A percentile compares a stretch with the other conserved stretches of the same genome.
phyloP scores from a whole-genome alignment of 92 coral and sea anemone genomes.

The Umimayanthus chanpuru region DNA sequence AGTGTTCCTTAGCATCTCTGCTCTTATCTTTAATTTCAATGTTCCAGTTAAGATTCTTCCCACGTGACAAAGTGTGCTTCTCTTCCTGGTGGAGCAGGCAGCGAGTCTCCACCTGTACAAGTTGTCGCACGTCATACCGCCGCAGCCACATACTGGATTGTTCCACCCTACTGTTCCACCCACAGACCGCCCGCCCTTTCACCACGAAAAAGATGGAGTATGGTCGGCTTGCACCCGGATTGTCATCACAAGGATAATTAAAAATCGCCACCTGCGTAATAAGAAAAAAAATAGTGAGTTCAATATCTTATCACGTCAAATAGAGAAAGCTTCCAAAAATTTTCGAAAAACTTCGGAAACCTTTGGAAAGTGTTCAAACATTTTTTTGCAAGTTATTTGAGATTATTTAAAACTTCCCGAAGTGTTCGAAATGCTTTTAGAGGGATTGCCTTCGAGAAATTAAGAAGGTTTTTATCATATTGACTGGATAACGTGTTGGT shows the following conservation, averaged over 20 bases:
- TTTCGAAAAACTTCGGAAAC: too few relatives aligned
- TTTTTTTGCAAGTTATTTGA: too few relatives aligned
- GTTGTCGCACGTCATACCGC: not conserved
- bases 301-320: not conserved
- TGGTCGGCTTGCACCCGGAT: constrained; percentile 28
- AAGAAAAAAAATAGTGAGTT: not conserved
- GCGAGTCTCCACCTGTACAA: not conserved
- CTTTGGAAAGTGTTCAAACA: too few relatives aligned
- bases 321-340: too few relatives aligned
- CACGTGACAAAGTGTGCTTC: not conserved
- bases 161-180: not conserved
- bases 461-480: too few relatives aligned
- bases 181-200: constrained; percentile 2
- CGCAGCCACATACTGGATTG: constrained; percentile 12
- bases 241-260: constrained; percentile 11
- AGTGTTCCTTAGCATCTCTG: too few relatives aligned
- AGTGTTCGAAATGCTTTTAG: too few relatives aligned
- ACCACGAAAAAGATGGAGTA: constrained; percentile 10
- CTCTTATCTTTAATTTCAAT: too few relatives aligned
- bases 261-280: not conserved
- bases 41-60: not conserved
- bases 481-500: too few relatives aligned
- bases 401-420: too few relatives aligned
- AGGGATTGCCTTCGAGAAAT: too few relatives aligned
- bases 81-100: not conserved